Evolutionary conservation across 2,888 invertebrate species (phyloP), one percentile per base, ranked within the genome.

Genomic region (Microplitis deprimator): DNA sequence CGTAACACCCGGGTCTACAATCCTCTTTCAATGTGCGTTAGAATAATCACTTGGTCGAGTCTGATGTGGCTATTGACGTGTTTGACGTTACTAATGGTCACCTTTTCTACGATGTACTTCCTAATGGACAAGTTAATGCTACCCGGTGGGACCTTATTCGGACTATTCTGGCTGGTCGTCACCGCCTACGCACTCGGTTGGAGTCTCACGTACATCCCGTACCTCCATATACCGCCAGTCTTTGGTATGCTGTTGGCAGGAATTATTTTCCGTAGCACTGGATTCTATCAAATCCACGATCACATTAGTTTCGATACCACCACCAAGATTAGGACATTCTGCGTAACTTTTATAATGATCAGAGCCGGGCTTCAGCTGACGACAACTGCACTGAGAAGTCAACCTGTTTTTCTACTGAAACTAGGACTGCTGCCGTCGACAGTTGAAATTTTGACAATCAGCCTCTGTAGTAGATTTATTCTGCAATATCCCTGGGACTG

Each of bases 201-300:
- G 87, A 65, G 76, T 6, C 74, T 89, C 8, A 81, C 87, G 1
- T 84, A 83, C 59, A 69, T 89, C 6, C 89, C 89, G 0, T 83
- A 84, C 29, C 39, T 88, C 6, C 76, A 88, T 4, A 74, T 92
- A 5, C 92, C 93, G 0, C 93, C 93, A 6, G 91, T 93, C 86
- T 90, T 93, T 77, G 93, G 93, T 13, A 93, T 93, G 93, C 87
- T 93, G 0, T 87, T 93, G 68, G 92, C 92, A 73, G 93, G 93
- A 10, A 91, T 93, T 4, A 85, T 91, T 7, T 76, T 79, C 67
- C 80, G 83, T 13, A 80, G 80, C 13, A 65, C 77, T 50, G 81
- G 80, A 6, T 20, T 80, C 5, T 88, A 87, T 81, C 78, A 87
- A 65, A 86, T 88, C 50, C 80, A 83, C n/a, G 83, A 84, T 6